Base-by-base conservation (phyloP, 2,888 invertebrate genomes). In the Yponomeuta sedellus region DNA sequence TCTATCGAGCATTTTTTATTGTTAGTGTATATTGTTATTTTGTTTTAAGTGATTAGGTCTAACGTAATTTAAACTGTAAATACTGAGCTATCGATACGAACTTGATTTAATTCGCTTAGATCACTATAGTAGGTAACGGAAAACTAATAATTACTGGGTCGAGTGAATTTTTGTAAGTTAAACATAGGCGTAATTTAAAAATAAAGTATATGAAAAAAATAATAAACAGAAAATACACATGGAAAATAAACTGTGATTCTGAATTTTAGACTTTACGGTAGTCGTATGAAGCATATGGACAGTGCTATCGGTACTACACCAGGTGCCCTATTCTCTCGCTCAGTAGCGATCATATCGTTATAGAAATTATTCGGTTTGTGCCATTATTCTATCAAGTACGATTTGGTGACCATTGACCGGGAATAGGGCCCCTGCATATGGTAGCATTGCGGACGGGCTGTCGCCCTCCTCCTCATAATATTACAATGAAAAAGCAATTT, bases 241-340 rank as follows among this genome's bases (percentile, higher is more conserved):
- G 89, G 85, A 89, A 89, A 91, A 89, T 88, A 88, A 92, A 88
- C 92, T 92, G 92, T 92, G 92, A 92, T 92, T 91, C 91, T 91
- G 90, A 88, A 88, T 88, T 87, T 78, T 91, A 91, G 86, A 84
- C 81, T 85, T 79, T 86, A 88, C 56, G 82, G 80, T 90, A 88
- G 82, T 82, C 77, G 80, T 86, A 85, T 79, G 83, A 77, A 81
- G 79, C 81, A 81, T 77, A 76, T 76, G 77, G 77, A 79, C 78
- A 77, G 73, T 71, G 64, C 65, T 59, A 11, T 11, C 22, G 25
- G 28, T 62, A 12, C 25, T 10, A 62, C 12, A 25, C 25, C 11
- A 28, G n/a, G n/a, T 11, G 59, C 8, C 11, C 11, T 59, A 34
- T 62, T 62, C n/a, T 62, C 34, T 62, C 16, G 34, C 62, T 28